These are phyloP conservation scores for Muscicapa striata DNA, from an alignment of 2,797 vertebrate species.

Conservation along the genomic window DNA sequence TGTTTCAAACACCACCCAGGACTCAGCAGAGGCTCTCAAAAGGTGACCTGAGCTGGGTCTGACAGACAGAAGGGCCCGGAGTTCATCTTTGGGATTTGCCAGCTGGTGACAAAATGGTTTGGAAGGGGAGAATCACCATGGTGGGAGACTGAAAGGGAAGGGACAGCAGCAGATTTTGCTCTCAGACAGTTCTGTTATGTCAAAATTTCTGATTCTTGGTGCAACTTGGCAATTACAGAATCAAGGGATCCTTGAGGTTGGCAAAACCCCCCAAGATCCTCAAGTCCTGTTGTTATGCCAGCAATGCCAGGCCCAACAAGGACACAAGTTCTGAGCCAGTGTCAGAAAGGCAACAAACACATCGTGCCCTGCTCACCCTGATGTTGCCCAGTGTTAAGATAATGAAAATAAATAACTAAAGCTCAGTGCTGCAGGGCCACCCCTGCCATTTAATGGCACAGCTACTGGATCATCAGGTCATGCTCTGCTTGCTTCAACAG, in stretches of 20 bases:
- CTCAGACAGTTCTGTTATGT: not conserved
- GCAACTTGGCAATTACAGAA: not conserved
- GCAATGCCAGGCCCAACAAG: not conserved
- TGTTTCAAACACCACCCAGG: not conserved
- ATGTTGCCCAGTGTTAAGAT: fast-evolving
- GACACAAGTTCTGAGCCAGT: not conserved
- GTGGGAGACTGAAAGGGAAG: not conserved
- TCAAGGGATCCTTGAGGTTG: fast-evolving
- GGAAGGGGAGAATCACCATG: not conserved
- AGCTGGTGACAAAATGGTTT: not conserved
- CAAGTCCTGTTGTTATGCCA: not conserved
- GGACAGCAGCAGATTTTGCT: not conserved
- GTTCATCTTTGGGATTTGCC: not conserved
- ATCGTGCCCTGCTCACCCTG: not conserved
- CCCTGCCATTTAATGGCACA: not conserved
- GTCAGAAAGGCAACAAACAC: not conserved
- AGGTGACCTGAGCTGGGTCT: not conserved
- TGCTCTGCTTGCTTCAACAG: not conserved
- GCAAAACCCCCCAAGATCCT: not conserved
- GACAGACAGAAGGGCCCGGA: not conserved
- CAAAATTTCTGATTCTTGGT: not conserved
- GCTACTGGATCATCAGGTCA: not conserved
- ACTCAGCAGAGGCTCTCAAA: not conserved
- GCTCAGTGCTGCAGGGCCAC: not conserved
- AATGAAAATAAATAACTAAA: not conserved